Base-by-base conservation (phyloP, 2,888 invertebrate genomes). In the Podotricha telesiphe region DNA sequence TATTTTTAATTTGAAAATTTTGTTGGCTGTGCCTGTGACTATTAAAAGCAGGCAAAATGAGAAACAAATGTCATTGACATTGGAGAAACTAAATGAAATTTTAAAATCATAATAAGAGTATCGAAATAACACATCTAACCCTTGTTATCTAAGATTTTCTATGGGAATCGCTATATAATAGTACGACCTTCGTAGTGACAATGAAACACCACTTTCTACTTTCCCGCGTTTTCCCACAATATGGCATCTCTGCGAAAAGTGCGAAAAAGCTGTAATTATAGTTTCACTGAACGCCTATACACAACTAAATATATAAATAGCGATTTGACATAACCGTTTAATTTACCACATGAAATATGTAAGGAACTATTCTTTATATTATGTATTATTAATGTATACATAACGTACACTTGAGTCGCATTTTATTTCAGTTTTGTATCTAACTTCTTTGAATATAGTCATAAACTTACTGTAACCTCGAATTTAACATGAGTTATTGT, bases 161-260 rank as follows among this genome's bases (percentile, higher is more conserved):
- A 89, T 83, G 87, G 82, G 84, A 86, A 85, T 83, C 80, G 78
- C 73, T 69, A 81, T 78, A 86, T 88, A 87, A 88, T 86, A 83
- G 78, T 66, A 74, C 82, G 84, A 83, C 86, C 87, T 84, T 83
- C 86, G 81, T 88, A 88, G 82, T 91, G 89, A 89, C 91, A 91
- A 91, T 91, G 80, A 75, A 79, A 79, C 58, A 78, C 78, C 83
- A 87, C 91, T 92, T 92, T 91, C 91, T 85, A 92, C 90, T 91
- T 91, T 91, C 90, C 85, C 86, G 82, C 79, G 79, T 73, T 78
- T 89, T 90, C 88, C 81, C 88, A 89, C 86, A 82, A 80, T 75
- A 78, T 78, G 79, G 79, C 78, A 80, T 74, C 68, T 34, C 28
- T 74, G 69, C 80, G 83, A 86, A 77, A 76, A 78, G 73, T 73